Evolutionary conservation across 2,888 invertebrate genomes (phyloP), one percentile per base, ranked within the genome.

Genomic region (Caenorhabditis sp.): DNA sequence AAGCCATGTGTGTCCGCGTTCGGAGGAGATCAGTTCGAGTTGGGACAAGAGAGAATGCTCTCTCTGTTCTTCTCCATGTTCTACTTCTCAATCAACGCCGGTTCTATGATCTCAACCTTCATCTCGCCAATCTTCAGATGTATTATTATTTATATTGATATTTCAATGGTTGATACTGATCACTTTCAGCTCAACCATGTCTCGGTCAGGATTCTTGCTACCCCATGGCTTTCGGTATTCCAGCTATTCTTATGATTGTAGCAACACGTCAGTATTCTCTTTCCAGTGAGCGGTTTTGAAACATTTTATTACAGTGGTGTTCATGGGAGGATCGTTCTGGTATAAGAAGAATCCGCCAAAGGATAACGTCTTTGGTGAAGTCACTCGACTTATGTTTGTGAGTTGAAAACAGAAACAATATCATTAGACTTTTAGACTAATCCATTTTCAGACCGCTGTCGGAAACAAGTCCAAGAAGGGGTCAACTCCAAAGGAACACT

Each of bases 21-120:
- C 84, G 91, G 91, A 32, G 91, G 90, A 32, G 91, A 91, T 84
- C 91, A 91, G 84, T 91, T 91, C 76, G 81, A 85, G 15, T 76
- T 85, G 22, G 89, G 89, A 30, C 90, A 91, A 30, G 93, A 93
- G 84, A 91, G 91, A 83, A 93, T 94, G 89, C 90, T 96, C 68
- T 93, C 93, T n/a, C 92, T 92, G 73, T 97, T 95, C 91, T 97
- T 97, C 91, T 96, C 96, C 0, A 91, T 96, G 3, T 97, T 96
- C 90, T 97, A 97, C 91, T 95, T 96, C 89, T 92, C 95, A 53
- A 96, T 97, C 88, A 97, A 96, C 90, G 88, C 91, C 39, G 96
- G 96, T 13, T 95, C 95, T 82, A 92, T 95, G 78, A 92, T 96
- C 63, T 95, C 96, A 0, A 95, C 94, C 0, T 93, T 94, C 80